Percentiles rank a stretch among this genome's conserved stretches.
phyloP scores from a whole-genome alignment of 2,113 vertebrate genomes.

The Phylloscopus trochilus region DNA sequence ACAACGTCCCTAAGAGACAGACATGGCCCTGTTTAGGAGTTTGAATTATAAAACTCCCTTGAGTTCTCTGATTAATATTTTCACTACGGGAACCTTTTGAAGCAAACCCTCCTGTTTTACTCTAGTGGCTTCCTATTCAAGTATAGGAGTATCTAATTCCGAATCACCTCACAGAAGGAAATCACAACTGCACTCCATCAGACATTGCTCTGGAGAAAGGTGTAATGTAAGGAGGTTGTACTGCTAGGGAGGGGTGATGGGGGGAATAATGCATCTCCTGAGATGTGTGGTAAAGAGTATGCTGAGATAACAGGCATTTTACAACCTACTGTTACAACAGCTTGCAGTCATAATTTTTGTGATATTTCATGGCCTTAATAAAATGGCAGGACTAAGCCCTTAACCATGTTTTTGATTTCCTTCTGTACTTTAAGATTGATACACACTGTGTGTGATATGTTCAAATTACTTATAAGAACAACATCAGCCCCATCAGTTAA shows the following conservation, averaged over 20 bases:
- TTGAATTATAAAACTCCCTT: not conserved
- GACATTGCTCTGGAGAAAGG: not conserved
- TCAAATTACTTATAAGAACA: not conserved
- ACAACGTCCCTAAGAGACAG: not conserved
- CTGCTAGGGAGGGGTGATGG: not conserved
- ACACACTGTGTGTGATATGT: not conserved
- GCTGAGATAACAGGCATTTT: not conserved
- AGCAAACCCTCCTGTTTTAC: not conserved
- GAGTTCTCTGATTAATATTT: not conserved
- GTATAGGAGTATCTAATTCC: not conserved
- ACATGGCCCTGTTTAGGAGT: not conserved
- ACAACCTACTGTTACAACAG: not conserved
- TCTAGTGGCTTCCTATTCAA: not conserved
- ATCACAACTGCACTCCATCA: not conserved
- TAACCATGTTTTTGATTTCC: not conserved
- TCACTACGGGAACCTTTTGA: not conserved
- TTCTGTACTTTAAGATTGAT: not conserved
- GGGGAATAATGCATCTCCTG: not conserved
- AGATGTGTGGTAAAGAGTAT: not conserved
- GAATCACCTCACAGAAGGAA: not conserved
- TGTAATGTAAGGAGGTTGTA: not conserved
- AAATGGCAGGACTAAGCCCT: not conserved
- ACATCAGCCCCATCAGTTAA: not conserved
- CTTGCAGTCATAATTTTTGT: not conserved
- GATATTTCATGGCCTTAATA: slow-evolving; percentile 3